phyloP scores from a whole-genome alignment of 1,140 invertebrate species.

The Orchesella cincta region DNA sequence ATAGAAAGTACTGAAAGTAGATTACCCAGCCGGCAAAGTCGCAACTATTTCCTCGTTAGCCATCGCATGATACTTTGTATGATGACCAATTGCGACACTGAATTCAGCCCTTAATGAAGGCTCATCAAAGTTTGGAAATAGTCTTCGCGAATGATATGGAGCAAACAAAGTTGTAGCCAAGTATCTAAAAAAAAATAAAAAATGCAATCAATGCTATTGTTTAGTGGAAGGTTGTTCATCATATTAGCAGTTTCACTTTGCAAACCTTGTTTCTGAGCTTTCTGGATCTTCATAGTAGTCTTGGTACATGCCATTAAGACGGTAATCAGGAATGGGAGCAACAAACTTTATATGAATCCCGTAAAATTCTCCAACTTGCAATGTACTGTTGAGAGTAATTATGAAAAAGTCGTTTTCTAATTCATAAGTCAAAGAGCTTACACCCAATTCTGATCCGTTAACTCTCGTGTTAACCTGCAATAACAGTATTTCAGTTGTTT shows the following conservation, averaged over 20 bases:
- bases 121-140: constrained; percentile 93
- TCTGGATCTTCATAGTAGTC: constrained; percentile 36
- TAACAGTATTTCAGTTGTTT: too few species aligned
- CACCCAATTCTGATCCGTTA: neutral
- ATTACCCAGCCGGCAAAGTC: neutral
- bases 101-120: constrained; percentile 77
- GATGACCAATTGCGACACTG: constrained; percentile 63
- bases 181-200: constrained; percentile 59
- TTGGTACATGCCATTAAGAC: constrained; percentile 41
- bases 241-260: too few species aligned
- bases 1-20: neutral
- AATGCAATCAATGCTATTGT: too few species aligned
- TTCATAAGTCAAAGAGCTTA: constrained; percentile 29
- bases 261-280: constrained; percentile 20
- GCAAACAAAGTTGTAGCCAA: constrained; percentile 91
- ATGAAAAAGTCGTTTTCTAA: constrained; percentile 35
- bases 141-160: constrained; percentile 85
- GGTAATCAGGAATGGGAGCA: constrained; percentile 31
- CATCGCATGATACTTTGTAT: constrained; percentile 22
- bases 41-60: constrained; percentile 6
- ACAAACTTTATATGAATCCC: constrained; percentile 37
- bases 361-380: constrained; percentile 13
- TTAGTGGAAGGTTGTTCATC: too few species aligned
- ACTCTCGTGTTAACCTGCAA: constrained; percentile 17
- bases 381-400: neutral